phyloP scores from a whole-genome alignment of 1,140 invertebrate genomes.

The Cheumatopsyche charites region DNA sequence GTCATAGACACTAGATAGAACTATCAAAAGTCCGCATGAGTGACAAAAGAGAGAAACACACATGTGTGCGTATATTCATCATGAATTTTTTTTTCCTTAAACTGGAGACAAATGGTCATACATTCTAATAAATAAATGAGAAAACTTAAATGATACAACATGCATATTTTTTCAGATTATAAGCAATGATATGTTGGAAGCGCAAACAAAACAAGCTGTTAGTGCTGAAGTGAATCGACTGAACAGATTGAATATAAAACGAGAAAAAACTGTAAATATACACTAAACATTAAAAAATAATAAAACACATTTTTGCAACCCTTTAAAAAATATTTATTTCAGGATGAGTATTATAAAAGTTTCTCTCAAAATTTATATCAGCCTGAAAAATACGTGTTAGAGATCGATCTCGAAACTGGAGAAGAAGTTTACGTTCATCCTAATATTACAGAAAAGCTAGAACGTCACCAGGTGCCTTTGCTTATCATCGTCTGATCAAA shows the following conservation, averaged over 20 bases:
- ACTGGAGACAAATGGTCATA: no score
- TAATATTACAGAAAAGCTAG: background rate
- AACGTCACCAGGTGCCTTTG: constrained; percentile 24
- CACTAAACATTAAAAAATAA: background rate
- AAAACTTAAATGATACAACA: no score
- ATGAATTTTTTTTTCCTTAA: no score
- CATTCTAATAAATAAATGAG: no score
- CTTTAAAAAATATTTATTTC: background rate
- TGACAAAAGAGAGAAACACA: no score
- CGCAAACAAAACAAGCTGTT: constrained; percentile 34
- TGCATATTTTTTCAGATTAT: no score
- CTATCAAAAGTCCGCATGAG: no score
- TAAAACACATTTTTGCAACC: background rate
- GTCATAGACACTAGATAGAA: no score
- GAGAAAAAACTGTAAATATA: constrained; percentile 12
- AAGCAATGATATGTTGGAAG: constrained; percentile 29
- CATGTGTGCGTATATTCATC: no score
- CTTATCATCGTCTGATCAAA: background rate
- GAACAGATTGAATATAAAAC: constrained; percentile 22
- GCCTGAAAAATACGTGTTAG: background rate
- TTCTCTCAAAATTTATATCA: constrained; percentile 16
- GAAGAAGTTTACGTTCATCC: constrained; percentile 7
- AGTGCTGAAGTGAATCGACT: constrained; percentile 43
- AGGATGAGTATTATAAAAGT: constrained; percentile 23
- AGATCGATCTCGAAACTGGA: background rate